A percentile compares a stretch with the other conserved stretches of the same genome.
Conservation (phyloP, 2,797 vertebrate genomes). For the Coregonus ussuriensis region DNA sequence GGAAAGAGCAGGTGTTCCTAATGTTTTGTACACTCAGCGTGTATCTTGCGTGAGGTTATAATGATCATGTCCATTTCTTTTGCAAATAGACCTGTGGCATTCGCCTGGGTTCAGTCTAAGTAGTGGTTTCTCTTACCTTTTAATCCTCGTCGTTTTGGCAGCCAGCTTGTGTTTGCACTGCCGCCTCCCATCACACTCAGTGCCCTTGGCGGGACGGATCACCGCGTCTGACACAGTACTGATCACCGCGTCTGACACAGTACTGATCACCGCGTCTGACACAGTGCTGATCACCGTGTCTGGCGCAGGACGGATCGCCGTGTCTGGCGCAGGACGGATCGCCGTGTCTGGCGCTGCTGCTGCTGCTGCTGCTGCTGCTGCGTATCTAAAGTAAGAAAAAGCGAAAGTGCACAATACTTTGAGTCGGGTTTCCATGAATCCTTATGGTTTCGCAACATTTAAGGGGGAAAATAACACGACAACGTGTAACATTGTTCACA, state of each 20-base stretch:
- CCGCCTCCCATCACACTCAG: conserved; percentile 45
- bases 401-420: conserved; percentile 7
- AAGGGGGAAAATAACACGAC: neutral
- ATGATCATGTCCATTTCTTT: conserved; percentile 35
- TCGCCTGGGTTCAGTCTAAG: conserved; percentile 2
- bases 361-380: conserved; percentile 19
- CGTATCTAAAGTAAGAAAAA: conserved; percentile 48
- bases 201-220: conserved; percentile 44
- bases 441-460: conserved; percentile 22
- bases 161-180: conserved; percentile 69
- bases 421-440: conserved; percentile 28
- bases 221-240: too few species aligned
- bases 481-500: conserved; percentile 40
- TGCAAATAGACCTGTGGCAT: conserved; percentile 33
- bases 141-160: conserved; percentile 67
- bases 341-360: conserved; percentile 31
- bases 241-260: conserved; percentile 42
- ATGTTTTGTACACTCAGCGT: too few species aligned
- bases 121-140: conserved; percentile 75
- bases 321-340: conserved; percentile 15
- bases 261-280: too few species aligned
- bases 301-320: too few species aligned
- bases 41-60: too few species aligned
- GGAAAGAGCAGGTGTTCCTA: too few species aligned
- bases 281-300: too few species aligned